Percentiles rank a stretch among this genome's conserved stretches.
Conservation (phyloP, 2,113 vertebrate species). For the Heloderma charlesbogerti region DNA sequence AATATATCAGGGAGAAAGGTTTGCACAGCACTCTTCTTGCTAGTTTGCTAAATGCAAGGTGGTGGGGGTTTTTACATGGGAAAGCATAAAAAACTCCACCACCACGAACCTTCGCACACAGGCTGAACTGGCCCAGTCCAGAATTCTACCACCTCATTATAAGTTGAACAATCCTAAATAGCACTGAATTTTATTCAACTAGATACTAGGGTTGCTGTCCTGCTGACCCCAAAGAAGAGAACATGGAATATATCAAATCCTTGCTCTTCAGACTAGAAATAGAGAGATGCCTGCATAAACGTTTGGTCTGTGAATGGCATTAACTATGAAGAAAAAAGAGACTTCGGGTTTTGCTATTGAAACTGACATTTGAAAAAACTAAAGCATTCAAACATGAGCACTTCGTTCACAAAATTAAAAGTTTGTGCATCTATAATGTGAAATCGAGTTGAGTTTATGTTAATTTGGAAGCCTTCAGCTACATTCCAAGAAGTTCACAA, state of each 20-base stretch:
- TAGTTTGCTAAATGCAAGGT: neutral
- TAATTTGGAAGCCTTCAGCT: slow-evolving; percentile 3
- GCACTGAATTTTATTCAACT: neutral
- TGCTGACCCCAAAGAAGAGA: neutral
- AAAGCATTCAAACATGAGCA: neutral
- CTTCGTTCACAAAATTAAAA: neutral
- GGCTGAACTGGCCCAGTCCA: neutral
- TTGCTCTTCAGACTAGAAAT: neutral
- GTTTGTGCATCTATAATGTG: slow-evolving; percentile 3
- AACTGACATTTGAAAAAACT: neutral
- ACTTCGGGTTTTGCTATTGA: neutral
- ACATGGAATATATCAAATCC: neutral
- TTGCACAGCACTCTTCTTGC: neutral
- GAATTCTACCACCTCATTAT: neutral
- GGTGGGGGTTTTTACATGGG: too few relatives aligned
- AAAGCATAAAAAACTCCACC: neutral
- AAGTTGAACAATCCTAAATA: neutral
- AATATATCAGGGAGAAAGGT: neutral
- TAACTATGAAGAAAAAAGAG: neutral
- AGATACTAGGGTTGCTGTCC: neutral
- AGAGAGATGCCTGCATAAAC: neutral
- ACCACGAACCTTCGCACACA: neutral
- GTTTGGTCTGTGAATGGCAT: neutral
- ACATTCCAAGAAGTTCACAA: neutral
- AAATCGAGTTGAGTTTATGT: neutral